phyloP scores from a whole-genome alignment of 2,888 invertebrate species.

The Lysandra coridon region DNA sequence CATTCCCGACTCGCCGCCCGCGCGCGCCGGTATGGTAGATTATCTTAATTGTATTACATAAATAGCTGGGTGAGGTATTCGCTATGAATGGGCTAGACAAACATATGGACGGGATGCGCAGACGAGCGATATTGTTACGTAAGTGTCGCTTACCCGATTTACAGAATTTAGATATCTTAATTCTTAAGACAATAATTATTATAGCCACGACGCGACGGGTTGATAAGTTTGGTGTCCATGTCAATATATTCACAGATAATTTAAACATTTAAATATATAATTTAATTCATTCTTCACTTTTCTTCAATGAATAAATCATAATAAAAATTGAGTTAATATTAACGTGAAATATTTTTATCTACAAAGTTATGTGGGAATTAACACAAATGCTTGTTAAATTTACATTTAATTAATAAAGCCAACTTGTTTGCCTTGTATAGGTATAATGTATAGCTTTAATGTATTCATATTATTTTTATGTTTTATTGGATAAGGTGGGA shows the following conservation, averaged over 20 bases:
- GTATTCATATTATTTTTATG: conserved; percentile 13
- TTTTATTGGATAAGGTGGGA: conserved; percentile 1
- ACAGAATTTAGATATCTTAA: background rate
- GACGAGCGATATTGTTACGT: background rate
- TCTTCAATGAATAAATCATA: background rate
- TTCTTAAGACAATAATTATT: too few species aligned
- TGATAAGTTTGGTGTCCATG: background rate
- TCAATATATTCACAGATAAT: background rate
- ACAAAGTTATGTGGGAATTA: conserved; percentile 25
- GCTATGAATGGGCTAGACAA: conserved; percentile 42
- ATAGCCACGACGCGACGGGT: background rate
- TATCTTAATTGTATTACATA: conserved; percentile 38
- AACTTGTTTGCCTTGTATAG: conserved; percentile 18
- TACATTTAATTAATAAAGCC: conserved; percentile 18
- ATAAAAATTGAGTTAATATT: background rate
- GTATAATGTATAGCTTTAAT: background rate
- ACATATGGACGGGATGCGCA: background rate
- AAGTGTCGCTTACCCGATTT: background rate
- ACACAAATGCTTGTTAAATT: background rate
- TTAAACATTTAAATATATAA: background rate
- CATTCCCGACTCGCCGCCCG: conserved; percentile 11
- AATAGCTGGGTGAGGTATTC: conserved; percentile 38
- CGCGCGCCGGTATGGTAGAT: conserved; percentile 12
- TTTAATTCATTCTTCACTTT: background rate
- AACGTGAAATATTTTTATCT: background rate